phyloP scores from a whole-genome alignment of 2,113 vertebrate species.

The Protomyctophum bolini region DNA sequence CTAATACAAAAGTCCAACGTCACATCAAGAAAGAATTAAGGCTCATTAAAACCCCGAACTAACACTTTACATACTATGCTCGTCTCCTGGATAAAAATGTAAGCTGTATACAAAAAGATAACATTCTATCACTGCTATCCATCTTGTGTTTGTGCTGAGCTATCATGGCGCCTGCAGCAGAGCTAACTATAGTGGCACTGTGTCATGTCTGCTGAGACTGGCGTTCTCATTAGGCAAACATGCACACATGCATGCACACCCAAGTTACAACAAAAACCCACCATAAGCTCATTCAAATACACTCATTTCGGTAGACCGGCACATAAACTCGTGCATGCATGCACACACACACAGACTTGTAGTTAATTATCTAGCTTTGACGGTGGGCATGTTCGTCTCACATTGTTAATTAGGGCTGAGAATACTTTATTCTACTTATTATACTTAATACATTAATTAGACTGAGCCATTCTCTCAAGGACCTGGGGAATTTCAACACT shows the following conservation, averaged over 20 bases:
- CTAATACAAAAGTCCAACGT: background rate
- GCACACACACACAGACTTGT: constrained; percentile 51
- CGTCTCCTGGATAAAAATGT: background rate
- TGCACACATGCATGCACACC: constrained; percentile 21
- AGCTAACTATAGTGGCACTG: constrained; percentile 62
- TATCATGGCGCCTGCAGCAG: constrained; percentile 59
- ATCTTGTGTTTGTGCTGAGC: constrained; percentile 56
- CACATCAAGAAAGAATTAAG: background rate
- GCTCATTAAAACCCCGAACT: background rate
- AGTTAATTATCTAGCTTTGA: constrained; percentile 77
- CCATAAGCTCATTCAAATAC: constrained; percentile 20
- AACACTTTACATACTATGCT: background rate
- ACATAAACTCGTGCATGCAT: constrained; percentile 2
- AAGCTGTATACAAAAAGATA: background rate
- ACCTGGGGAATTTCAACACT: constrained; percentile 49
- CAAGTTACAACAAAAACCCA: constrained; percentile 17
- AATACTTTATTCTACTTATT: too few relatives aligned
- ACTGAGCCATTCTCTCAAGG: constrained; percentile 63
- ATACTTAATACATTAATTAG: constrained; percentile 79
- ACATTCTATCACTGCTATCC: constrained; percentile 16
- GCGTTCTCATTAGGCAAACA: constrained; percentile 62
- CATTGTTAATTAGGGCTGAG: constrained; percentile 75
- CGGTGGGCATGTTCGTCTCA: constrained; percentile 75
- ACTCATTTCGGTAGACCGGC: background rate
- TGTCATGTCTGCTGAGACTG: constrained; percentile 69